Conservation (phyloP, 2,888 invertebrate species). For the Pherbina coryleti region DNA sequence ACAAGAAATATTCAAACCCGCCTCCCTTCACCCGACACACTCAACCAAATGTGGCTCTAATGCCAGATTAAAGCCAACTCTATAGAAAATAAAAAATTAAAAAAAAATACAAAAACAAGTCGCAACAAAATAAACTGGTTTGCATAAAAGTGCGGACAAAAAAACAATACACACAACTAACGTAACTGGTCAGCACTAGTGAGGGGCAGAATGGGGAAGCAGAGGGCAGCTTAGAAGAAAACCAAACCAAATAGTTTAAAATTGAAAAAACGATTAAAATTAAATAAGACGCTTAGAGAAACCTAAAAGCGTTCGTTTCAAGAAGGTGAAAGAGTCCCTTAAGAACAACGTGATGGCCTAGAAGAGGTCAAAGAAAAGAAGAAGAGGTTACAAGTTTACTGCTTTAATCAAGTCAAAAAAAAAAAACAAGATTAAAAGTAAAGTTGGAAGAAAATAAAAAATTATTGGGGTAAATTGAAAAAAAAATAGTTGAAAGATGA, state of each 20-base stretch:
- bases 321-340: no score
- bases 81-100: background rate
- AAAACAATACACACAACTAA: background rate
- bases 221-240: background rate
- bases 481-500: no score
- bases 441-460: no score
- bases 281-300: background rate
- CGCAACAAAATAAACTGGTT: slow-evolving; percentile 19
- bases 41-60: background rate
- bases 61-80: background rate
- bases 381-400: no score
- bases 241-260: background rate
- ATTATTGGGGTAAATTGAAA: no score
- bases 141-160: slow-evolving; percentile 16
- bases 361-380: no score
- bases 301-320: no score
- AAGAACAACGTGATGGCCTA: no score
- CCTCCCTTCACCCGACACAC: background rate
- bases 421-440: no score
- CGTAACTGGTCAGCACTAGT: background rate
- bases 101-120: background rate
- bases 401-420: no score
- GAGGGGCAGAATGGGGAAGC: background rate
- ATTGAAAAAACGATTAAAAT: background rate
- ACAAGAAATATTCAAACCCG: background rate